A percentile compares a stretch with the other conserved stretches of the same genome.
These are phyloP conservation scores for Phyllostomus discolor DNA, from an alignment of 2,113 vertebrate genomes.

Conservation along the genomic window DNA sequence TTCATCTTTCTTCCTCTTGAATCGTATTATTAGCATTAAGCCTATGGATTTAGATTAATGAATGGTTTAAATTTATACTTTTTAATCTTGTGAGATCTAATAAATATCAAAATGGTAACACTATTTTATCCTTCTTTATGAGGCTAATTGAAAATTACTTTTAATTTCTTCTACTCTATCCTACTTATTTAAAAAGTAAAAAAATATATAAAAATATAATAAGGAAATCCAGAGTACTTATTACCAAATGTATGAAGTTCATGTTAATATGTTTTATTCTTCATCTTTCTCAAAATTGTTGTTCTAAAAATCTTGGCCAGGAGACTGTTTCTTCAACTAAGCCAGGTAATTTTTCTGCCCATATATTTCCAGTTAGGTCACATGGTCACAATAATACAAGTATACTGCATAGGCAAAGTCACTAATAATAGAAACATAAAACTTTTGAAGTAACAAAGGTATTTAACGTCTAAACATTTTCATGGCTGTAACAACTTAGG, in stretches of 20 bases:
- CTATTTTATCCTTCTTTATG: not conserved
- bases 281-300: not conserved
- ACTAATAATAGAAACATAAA: not conserved
- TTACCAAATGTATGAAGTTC: not conserved
- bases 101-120: not conserved
- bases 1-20: not conserved
- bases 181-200: not conserved
- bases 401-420: not conserved
- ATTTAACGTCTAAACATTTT: not conserved
- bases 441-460: not conserved
- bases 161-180: not conserved
- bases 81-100: not conserved
- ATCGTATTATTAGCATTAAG: not conserved
- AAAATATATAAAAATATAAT: not conserved
- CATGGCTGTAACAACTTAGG: not conserved
- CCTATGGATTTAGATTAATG: not conserved
- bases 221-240: not conserved
- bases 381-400: not conserved
- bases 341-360: not conserved
- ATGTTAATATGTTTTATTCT: not conserved
- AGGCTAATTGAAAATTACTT: not conserved
- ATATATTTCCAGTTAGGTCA: not conserved
- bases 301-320: not conserved
- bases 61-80: not conserved
- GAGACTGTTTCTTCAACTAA: not conserved